Base-by-base conservation (phyloP, 2,888 invertebrate genomes). In the Scaptomyza parva region DNA sequence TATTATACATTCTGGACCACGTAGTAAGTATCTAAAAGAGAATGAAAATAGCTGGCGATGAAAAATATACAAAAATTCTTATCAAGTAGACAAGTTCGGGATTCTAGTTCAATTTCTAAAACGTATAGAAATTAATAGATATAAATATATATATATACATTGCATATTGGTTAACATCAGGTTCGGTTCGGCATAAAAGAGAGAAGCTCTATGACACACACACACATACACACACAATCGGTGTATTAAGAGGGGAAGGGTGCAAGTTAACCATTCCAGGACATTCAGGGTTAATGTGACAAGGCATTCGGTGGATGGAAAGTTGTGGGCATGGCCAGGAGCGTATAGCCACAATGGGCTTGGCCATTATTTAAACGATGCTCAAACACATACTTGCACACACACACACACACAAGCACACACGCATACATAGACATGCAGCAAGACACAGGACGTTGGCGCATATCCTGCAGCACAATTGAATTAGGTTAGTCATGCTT, bases 401-500 rank as follows among this genome's bases (percentile, higher is more conserved):
- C 48, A 7, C 55, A 24, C 26, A 50, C 24, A 12, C 4, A 48
- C 22, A 41, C 30, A 47, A 39, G 45, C 53, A 17, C 22, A 24
- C 3, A 26, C 52, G 26, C 14, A 28, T 22, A 17, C 22, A 24
- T 3, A 26, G 40, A 35, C 14, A 28, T 22, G 47, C 9, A 12
- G 3, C 8, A 2, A 7, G 8, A 28, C 20, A 20, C 52, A 66
- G 73, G 59, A 62, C 67, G 78, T 69, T 62, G 67, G 76, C 75
- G 82, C 76, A 82, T 84, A 85, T 87, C 84, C 84, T 84, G 87
- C 71, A 85, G 84, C 86, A 85, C 79, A 84, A 85, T 87, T 87
- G 87, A 84, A 84, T 84, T 84, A 82, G 85, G 88, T 84, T 87
- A 84, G 84, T 85, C 88, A 84, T 82, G 84, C 83, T 75, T 87